Conservation (phyloP, 2,113 vertebrate genomes). For the Podarcis cretensis region DNA sequence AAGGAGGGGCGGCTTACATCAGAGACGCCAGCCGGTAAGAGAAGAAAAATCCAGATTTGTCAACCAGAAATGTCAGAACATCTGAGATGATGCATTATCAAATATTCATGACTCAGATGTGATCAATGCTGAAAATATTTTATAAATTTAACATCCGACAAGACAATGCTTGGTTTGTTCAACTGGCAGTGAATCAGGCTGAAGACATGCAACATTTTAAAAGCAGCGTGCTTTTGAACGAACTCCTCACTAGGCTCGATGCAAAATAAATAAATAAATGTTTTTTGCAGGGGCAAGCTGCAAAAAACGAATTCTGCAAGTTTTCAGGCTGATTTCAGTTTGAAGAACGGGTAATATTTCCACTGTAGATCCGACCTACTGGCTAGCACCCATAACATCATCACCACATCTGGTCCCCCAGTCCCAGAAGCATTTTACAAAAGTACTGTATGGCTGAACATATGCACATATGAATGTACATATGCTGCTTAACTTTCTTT, state of each 20-base stretch:
- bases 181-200: background rate
- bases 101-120: background rate
- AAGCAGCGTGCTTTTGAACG: background rate
- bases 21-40: background rate
- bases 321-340: background rate
- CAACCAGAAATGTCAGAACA: slow-evolving; percentile 4
- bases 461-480: background rate
- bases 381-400: background rate
- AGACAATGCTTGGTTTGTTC: background rate
- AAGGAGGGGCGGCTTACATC: background rate
- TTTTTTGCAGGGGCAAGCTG: background rate
- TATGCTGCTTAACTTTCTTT: background rate
- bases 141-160: background rate
- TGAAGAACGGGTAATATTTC: background rate
- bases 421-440: background rate
- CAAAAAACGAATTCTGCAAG: background rate
- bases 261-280: background rate
- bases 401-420: background rate
- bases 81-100: background rate
- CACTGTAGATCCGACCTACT: too few species aligned
- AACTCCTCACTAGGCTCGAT: background rate
- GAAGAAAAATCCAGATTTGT: background rate
- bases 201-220: background rate
- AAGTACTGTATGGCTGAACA: background rate
- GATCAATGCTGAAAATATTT: background rate